Evolutionary conservation across 1,140 invertebrate species (phyloP), one percentile per base, ranked within the genome.

Genomic region (Drosophila lini): DNA sequence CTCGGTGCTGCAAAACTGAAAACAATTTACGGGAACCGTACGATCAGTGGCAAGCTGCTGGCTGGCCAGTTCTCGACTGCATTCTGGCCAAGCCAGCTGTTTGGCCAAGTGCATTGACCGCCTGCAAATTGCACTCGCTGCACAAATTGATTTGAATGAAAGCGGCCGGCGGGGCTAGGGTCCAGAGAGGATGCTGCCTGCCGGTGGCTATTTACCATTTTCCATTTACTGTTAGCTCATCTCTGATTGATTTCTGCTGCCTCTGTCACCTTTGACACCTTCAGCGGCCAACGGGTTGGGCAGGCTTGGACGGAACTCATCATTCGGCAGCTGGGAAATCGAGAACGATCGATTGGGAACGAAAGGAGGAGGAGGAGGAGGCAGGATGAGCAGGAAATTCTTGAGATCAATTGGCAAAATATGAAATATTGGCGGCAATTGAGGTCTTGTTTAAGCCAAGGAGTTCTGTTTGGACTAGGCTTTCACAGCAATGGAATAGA

Each of bases 11-110:
- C 28, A 41, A 10, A 59, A n/a, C 70, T 68, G 71, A 86, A 89
- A 86, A 86, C 84, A 88, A 86, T 86, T 86, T 86, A 77, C 84
- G 65, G 67, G 81, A 83, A 88, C 84, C 77, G 81, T 84, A 81
- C 78, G 50, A 61, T 50, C 62, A 57, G 63, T 44, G 56, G 38
- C 60, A 19, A 55, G 34, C 47, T 45, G 42, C n/a, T 38, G n/a
- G 16, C 34, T 48, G 40, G 19, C 50, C 50, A 53, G 32, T 11
- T 40, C 25, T 65, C 32, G 50, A 15, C 50, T 5, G 65, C 52
- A 38, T 53, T 65, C 52, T 83, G 73, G 62, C 67, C 61, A 60
- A n/a, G 48, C 62, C 69, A 80, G 64, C 48, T 81, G 80, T 61
- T 60, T 79, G 63, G 63, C 63, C 71, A 88, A 86, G 82, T 83